Evolutionary conservation across 2,888 invertebrate genomes (phyloP), one percentile per base, ranked within the genome.

Genomic region (Perithous albicinctus): DNA sequence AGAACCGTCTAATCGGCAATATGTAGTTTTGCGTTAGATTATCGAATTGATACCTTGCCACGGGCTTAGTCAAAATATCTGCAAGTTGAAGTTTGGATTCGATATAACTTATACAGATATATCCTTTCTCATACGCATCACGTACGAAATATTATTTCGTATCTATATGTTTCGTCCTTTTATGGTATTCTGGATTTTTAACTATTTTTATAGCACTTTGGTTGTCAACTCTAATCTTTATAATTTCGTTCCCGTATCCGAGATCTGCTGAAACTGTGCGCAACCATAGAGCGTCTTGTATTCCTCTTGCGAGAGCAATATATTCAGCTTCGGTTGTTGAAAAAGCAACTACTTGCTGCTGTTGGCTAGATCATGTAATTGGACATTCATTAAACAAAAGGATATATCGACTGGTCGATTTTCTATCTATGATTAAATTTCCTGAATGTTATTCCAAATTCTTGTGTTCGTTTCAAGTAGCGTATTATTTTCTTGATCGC

Each of bases 401-500:
- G 12, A 72, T 72, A 20, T 72, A 72, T 15, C 72, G 43, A 12
- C 35, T 59, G 10, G 72, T 72, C 7, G 54, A 54, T 56, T 32
- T 38, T n/a, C 72, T 56, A 32, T 32, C 32, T 0, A 26, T 72
- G 18, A 56, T 43, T 7, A 54, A 15, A n/a, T 72, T 35, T 18
- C 72, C 59, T 20, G 72, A 38, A 72, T 20, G n/a, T 38, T 2
- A 59, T 59, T 8, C 59, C 56, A 23, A 54, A 35, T 7, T 70
- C 38, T 70, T 56, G 41, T 23, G 72, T 72, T 59, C 15, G n/a
- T 59, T 64, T 41, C 46, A 64, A 64, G 20, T 72, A 72, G 20
- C 59, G 41, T 15, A 72, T 35, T n/a, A 72, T 72, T 12, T 32
- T 56, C 46, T 59, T 56, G 5, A 38, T 26, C 12, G 84, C 84